Base-by-base conservation (phyloP, 2,888 invertebrate genomes). In the Agrotis segetum region DNA sequence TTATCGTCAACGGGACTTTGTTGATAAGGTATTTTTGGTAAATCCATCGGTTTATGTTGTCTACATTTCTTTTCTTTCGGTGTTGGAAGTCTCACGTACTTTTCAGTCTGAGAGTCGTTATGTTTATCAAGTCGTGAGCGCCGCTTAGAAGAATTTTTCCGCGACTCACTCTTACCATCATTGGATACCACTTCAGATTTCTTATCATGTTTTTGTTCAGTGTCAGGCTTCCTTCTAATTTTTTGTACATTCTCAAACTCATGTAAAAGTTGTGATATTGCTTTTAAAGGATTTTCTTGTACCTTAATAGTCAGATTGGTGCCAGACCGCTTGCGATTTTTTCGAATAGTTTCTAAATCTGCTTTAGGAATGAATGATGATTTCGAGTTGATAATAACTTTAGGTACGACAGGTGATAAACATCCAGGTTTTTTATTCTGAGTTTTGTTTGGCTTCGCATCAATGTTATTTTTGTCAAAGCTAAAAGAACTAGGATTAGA, bases 241-340 rank as follows among this genome's bases (percentile, higher is more conserved):
- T 92, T 94, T 85, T 94, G 92, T 13, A 93, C 92, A 71, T 89
- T 91, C 53, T 95, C 94, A 69, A 95, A 91, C 82, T 94, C 92
- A 60, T 93, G 93, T 47, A 95, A 86, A 56, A 96, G 79, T 84
- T 95, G 93, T 44, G 95, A 94, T 83, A 96, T 95, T 24, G 95
- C 93, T 88, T 92, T 93, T 46, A 95, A 86, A 29, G 96, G 94
- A 82, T 94, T 94, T 16, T 93, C 92, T 40, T 85, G 65, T 16
- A 82, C 69, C 83, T 89, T 92, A 14, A 40, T 44, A 6, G 76
- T 67, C 64, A 85, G 77, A 72, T 83, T 88, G 1, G 72, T 67
- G 7, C 62, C 58, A n/a, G 81, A 29, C 75, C 76, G 90, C 68
- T 87, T 91, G 3, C 85, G 80, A 29, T 89, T 88, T 79, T 85